Evolutionary conservation across 2,797 vertebrate genomes (phyloP).

Genomic region (Percopsis omiscomaycus): DNA sequence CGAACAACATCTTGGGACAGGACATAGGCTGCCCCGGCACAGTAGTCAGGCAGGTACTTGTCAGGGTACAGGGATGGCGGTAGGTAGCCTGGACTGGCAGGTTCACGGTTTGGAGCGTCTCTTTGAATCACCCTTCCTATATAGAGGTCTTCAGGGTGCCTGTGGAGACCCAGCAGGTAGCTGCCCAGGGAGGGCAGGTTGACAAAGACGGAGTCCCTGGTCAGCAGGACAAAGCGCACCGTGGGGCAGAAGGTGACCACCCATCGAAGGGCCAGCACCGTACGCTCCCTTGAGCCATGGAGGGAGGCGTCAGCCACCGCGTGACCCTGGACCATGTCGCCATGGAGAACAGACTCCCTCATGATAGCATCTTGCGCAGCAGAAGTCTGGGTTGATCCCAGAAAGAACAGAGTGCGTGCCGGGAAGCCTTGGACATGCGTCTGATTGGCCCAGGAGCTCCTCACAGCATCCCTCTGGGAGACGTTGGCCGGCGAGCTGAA

Average conservation of each 20-base stretch:
- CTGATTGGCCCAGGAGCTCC: conserved; percentile 86
- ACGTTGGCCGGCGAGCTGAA: conserved; percentile 80
- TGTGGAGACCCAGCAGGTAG: conserved; percentile 81
- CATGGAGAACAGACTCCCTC: conserved; percentile 44
- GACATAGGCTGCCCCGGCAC: conserved; percentile 79
- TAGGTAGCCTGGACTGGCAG: conserved; percentile 73
- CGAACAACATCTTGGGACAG: conserved; percentile 87
- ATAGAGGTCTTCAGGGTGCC: conserved; percentile 84
- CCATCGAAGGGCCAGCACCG: conserved; percentile 81
- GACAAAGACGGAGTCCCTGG: conserved; percentile 82
- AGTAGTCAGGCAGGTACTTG: conserved; percentile 86
- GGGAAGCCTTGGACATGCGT: conserved; percentile 64
- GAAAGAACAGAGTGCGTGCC: conserved; percentile 65
- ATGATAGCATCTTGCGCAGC: conserved; percentile 68
- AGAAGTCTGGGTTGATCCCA: conserved; percentile 59
- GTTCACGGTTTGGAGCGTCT: conserved; percentile 77
- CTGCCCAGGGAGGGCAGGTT: conserved; percentile 78
- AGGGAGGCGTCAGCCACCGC: conserved; percentile 70
- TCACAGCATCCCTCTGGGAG: conserved; percentile 76
- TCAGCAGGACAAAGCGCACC: conserved; percentile 83
- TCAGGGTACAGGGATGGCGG: conserved; percentile 74
- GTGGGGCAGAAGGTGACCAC: conserved; percentile 84
- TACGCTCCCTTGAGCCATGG: conserved; percentile 73
- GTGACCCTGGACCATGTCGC: conserved; percentile 62
- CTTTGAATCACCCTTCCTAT: conserved; percentile 83